A percentile compares a stretch with the other conserved stretches of the same genome.
These are phyloP conservation scores for Acipenser transmontanus DNA, from an alignment of 2,797 vertebrate species.

Conservation along the genomic window DNA sequence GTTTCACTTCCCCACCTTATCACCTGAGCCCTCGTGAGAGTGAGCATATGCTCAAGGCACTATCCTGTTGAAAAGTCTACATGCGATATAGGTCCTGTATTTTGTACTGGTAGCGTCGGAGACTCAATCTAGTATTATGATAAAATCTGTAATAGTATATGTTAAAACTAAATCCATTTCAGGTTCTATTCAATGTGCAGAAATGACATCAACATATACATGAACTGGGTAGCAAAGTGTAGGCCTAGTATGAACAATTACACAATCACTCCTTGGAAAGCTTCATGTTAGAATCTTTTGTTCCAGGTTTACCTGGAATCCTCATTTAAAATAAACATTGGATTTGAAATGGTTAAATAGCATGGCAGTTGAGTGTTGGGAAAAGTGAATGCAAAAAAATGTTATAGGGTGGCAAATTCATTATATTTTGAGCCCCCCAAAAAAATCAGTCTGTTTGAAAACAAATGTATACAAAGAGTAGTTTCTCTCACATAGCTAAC, in stretches of 20 bases:
- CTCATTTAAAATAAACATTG: conserved; percentile 63
- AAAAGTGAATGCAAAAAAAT: conserved; percentile 30
- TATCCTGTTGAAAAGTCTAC: conserved; percentile 31
- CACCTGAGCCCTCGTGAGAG: too few species aligned
- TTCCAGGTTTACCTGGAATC: conserved; percentile 56
- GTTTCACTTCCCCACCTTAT: too few species aligned
- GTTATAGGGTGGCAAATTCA: conserved; percentile 33
- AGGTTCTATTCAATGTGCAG: conserved; percentile 55
- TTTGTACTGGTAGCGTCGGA: conserved; percentile 34
- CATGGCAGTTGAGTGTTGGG: conserved; percentile 48
- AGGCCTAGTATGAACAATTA: conserved; percentile 59
- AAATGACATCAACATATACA: conserved; percentile 49
- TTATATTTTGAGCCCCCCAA: conserved; percentile 17
- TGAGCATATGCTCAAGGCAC: conserved; percentile 30
- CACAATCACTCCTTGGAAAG: conserved; percentile 60
- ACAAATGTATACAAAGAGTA: background rate
- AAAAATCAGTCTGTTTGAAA: conserved; percentile 37
- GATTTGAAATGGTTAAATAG: conserved; percentile 60
- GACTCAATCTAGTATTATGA: conserved; percentile 57
- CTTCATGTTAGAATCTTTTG: conserved; percentile 53
- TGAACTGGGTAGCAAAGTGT: conserved; percentile 55
- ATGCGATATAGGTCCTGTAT: conserved; percentile 42
- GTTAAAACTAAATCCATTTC: conserved; percentile 59
- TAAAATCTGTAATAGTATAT: conserved; percentile 57
- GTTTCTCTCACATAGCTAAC: conserved; percentile 16